phyloP scores from a whole-genome alignment of 2,113 vertebrate species.

The Rutilus rutilus region DNA sequence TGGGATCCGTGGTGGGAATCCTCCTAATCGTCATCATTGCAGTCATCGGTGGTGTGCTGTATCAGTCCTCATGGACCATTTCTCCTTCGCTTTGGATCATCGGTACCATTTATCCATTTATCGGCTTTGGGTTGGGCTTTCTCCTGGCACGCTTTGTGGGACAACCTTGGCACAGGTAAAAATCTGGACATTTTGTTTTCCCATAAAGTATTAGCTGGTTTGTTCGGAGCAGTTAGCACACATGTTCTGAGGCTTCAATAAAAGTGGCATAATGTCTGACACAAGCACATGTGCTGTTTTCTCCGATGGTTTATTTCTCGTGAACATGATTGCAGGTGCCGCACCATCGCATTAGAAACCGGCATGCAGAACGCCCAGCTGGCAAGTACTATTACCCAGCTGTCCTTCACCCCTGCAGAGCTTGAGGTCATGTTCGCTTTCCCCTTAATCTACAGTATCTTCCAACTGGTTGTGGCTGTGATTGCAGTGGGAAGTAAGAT shows the following conservation, averaged over 20 bases:
- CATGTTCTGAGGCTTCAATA: neutral
- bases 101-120: constrained; percentile 87
- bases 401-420: constrained; percentile 86
- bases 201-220: neutral
- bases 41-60: constrained; percentile 89
- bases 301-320: neutral
- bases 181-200: neutral
- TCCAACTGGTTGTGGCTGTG: constrained; percentile 80
- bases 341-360: constrained; percentile 93
- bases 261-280: neutral
- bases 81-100: constrained; percentile 89
- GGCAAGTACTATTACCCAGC: constrained; percentile 91
- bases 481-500: constrained; percentile 80
- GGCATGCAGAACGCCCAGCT: constrained; percentile 94
- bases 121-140: constrained; percentile 87
- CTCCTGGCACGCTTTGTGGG: constrained; percentile 84
- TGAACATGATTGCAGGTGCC: constrained; percentile 77
- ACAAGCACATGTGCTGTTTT: neutral
- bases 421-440: constrained; percentile 90
- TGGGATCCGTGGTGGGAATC: constrained; percentile 85
- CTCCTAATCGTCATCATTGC: constrained; percentile 84
- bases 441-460: constrained; percentile 95
- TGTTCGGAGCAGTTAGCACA: neutral
- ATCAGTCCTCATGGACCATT: constrained; percentile 90
- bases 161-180: constrained; percentile 89